Percentiles rank a stretch among this genome's conserved stretches.
phyloP scores from a whole-genome alignment of 2,888 invertebrate species.

The Choreutis nemorana region DNA sequence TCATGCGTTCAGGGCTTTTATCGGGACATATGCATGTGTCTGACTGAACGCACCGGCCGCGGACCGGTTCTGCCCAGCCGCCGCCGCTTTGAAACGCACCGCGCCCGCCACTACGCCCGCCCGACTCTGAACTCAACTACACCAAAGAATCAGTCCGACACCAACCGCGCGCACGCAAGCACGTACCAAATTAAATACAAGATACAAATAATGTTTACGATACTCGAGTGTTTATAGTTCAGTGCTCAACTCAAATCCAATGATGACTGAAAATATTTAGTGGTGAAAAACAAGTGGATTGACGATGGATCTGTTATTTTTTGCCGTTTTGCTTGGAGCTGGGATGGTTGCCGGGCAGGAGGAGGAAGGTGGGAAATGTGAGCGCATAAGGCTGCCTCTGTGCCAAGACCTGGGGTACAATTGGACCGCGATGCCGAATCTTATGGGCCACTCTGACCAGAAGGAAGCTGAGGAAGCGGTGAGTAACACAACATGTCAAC shows the following conservation, averaged over 20 bases:
- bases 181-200: constrained; percentile 18
- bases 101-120: constrained; percentile 34
- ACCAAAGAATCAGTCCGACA: constrained; percentile 46
- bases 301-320: constrained; percentile 20
- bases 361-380: constrained; percentile 71
- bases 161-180: constrained; percentile 19
- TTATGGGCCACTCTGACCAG: constrained; percentile 82
- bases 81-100: constrained; percentile 50
- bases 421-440: constrained; percentile 87
- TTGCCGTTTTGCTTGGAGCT: constrained; percentile 31
- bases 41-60: constrained; percentile 41
- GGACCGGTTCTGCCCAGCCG: constrained; percentile 54
- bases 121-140: constrained; percentile 50
- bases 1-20: constrained; percentile 59
- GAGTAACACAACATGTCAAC: constrained; percentile 22
- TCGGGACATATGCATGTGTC: constrained; percentile 56
- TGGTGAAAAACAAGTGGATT: constrained; percentile 32
- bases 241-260: too few relatives aligned
- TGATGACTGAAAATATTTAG: constrained; percentile 34
- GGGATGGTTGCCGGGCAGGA: constrained; percentile 50
- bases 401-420: constrained; percentile 88
- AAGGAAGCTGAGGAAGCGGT: constrained; percentile 83
- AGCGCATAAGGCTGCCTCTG: constrained; percentile 79
- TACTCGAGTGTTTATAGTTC: constrained; percentile 26
- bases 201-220: constrained; percentile 38